These are phyloP conservation scores for Anastrepha obliqua DNA, from an alignment of 1,140 invertebrate genomes.

Conservation along the genomic window DNA sequence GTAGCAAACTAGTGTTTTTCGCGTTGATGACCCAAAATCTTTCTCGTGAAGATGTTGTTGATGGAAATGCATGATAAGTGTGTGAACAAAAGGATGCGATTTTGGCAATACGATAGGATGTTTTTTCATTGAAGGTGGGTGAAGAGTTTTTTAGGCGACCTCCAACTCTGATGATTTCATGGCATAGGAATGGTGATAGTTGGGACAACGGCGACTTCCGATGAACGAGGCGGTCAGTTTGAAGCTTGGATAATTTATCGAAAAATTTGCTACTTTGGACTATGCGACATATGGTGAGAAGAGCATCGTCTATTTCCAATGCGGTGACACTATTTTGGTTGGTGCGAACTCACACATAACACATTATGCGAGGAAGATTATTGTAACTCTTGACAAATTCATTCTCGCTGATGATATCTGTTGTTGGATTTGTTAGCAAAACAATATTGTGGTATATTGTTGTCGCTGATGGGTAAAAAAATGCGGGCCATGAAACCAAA, in stretches of 20 bases:
- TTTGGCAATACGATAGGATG: slow-evolving; percentile 58
- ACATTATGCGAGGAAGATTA: not conserved
- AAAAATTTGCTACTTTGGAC: not conserved
- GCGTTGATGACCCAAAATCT: slow-evolving; percentile 1
- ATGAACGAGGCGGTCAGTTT: not conserved
- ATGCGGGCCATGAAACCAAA: not conserved
- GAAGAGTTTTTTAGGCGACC: slow-evolving; percentile 62
- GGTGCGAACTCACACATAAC: not conserved
- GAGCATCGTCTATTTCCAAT: not conserved
- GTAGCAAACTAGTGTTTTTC: not conserved
- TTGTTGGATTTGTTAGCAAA: not conserved
- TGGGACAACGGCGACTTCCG: not conserved
- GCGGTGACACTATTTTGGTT: not conserved
- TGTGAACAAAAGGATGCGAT: slow-evolving; percentile 13
- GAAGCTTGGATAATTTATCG: not conserved
- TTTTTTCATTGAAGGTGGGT: slow-evolving; percentile 52
- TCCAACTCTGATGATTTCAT: slow-evolving; percentile 62
- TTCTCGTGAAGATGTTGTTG: slow-evolving; percentile 48
- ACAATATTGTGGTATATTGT: not conserved
- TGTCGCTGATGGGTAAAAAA: not conserved
- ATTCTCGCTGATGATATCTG: not conserved
- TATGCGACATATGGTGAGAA: not conserved
- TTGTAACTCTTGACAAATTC: not conserved
- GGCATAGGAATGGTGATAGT: slow-evolving; percentile 59
- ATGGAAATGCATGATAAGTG: slow-evolving; percentile 40